Conservation (phyloP, 2,888 invertebrate genomes). For the Epistrophe eligans region DNA sequence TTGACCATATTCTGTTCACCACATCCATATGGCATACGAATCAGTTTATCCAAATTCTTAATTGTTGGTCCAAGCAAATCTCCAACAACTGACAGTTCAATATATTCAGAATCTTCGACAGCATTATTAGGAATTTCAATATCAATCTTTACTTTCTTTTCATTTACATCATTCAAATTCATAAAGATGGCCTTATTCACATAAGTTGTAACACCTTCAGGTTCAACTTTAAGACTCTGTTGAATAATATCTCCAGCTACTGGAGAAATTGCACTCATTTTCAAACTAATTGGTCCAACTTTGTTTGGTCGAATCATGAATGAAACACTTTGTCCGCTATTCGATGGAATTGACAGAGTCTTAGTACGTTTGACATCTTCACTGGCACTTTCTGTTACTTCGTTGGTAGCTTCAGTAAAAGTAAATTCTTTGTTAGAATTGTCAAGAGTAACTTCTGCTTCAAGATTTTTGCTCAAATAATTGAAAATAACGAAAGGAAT, state of each 20-base stretch:
- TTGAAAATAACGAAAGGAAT: constrained; percentile 95
- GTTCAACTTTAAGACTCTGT: constrained; percentile 90
- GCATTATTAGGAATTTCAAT: constrained; percentile 90
- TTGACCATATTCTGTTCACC: constrained; percentile 90
- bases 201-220: constrained; percentile 91
- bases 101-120: constrained; percentile 89
- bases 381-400: constrained; percentile 88
- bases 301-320: constrained; percentile 92
- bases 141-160: constrained; percentile 86
- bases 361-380: constrained; percentile 81
- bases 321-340: constrained; percentile 91
- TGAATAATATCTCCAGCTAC: constrained; percentile 92
- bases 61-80: constrained; percentile 90
- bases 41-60: constrained; percentile 86
- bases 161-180: constrained; percentile 86
- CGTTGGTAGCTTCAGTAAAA: constrained; percentile 92
- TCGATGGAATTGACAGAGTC: constrained; percentile 87
- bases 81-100: constrained; percentile 88
- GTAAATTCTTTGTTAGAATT: constrained; percentile 92
- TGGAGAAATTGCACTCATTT: constrained; percentile 89
- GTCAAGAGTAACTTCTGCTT: constrained; percentile 93
- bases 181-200: constrained; percentile 90
- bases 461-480: constrained; percentile 90
- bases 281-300: constrained; percentile 89
- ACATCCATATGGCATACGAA: constrained; percentile 87